Evolutionary conservation across 2,113 vertebrate species (phyloP).

Genomic region (Protobothrops mucrosquamatus): DNA sequence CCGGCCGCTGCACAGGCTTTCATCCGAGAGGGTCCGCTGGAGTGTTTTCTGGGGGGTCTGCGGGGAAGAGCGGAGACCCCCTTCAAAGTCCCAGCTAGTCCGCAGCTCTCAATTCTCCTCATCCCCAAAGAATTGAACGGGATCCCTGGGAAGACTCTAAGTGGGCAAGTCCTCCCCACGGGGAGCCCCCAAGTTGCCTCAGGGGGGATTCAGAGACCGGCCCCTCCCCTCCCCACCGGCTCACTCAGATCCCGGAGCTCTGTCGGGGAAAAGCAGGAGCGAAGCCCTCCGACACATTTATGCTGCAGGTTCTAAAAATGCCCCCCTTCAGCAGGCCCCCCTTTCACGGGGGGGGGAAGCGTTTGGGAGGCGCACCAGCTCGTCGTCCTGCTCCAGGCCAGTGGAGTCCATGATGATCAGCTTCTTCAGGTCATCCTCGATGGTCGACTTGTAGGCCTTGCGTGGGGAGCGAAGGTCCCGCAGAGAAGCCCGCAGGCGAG

Average conservation of each 20-base stretch:
- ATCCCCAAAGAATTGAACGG: not conserved
- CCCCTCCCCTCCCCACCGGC: too few species aligned
- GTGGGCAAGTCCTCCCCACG: not conserved
- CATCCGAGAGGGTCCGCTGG: constrained; percentile 88
- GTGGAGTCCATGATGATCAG: constrained; percentile 90
- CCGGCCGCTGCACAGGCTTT: constrained; percentile 87
- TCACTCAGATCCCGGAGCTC: not conserved
- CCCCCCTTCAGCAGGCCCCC: not conserved
- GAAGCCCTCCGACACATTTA: not conserved
- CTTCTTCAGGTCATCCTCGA: constrained; percentile 91
- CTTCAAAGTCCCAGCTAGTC: not conserved
- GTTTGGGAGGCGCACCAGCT: constrained; percentile 54
- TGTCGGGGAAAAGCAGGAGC: not conserved
- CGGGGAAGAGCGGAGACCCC: not conserved
- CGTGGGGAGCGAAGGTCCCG: constrained; percentile 89
- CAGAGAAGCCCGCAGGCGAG: constrained; percentile 83
- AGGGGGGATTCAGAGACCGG: not conserved
- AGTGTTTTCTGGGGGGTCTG: constrained; percentile 79
- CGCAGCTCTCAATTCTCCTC: not conserved
- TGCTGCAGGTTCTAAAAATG: not conserved
- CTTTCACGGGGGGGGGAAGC: not conserved
- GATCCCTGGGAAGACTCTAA: not conserved
- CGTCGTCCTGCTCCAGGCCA: constrained; percentile 71
- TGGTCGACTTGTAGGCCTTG: constrained; percentile 84
- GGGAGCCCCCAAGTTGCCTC: not conserved